phyloP scores from a whole-genome alignment of 2,797 vertebrate genomes.

The Rachycentron canadum region DNA sequence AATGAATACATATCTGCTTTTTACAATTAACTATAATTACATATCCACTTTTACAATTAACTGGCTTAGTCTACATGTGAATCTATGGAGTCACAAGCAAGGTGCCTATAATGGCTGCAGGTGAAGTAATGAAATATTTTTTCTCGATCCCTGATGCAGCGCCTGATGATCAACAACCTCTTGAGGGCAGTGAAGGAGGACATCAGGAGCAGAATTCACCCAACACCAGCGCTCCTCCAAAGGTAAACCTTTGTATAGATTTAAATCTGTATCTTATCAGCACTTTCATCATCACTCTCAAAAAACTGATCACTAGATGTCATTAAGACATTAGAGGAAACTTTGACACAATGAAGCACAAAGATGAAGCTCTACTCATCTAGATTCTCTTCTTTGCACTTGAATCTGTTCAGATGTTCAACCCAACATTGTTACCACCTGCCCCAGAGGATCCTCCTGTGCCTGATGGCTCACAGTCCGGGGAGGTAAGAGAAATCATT shows the following conservation, averaged over 20 bases:
- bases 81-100: not conserved
- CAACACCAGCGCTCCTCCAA: constrained; percentile 65
- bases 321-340: not conserved
- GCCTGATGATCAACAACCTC: constrained; percentile 85
- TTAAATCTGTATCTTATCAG: not conserved
- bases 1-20: not conserved
- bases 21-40: no score
- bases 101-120: not conserved
- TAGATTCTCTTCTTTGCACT: constrained; percentile 3
- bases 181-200: constrained; percentile 84
- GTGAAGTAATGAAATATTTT: not conserved
- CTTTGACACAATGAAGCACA: not conserved
- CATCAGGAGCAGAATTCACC: constrained; percentile 79
- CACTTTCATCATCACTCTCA: not conserved
- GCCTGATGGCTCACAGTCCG: constrained; percentile 85
- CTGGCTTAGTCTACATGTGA: not conserved
- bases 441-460: constrained; percentile 84
- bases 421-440: constrained; percentile 83
- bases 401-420: constrained; percentile 84
- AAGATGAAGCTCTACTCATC: constrained; percentile 16
- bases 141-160: constrained; percentile 68
- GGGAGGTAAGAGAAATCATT: constrained; percentile 88
- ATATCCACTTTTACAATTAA: not conserved
- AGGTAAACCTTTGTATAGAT: constrained; percentile 61
- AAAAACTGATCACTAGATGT: not conserved